Evolutionary conservation across 2,888 invertebrate species (phyloP).

Genomic region (Petrolisthes cinctipes): DNA sequence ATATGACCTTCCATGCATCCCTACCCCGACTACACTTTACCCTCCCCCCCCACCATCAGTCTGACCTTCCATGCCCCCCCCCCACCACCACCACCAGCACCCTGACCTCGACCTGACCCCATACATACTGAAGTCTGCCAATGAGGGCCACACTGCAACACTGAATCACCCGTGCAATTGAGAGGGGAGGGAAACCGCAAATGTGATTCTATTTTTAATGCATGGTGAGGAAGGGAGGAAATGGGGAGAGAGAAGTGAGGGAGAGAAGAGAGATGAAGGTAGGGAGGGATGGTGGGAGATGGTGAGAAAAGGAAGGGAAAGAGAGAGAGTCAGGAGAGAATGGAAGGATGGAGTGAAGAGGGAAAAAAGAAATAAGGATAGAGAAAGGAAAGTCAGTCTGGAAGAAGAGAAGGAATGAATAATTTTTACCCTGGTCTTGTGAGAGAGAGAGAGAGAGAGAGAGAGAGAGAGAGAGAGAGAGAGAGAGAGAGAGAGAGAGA

Average conservation of each 20-base stretch:
- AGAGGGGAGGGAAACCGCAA: slow-evolving; percentile 9
- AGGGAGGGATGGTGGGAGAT: neutral
- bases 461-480: neutral
- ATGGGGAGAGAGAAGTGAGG: neutral
- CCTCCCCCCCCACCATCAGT: neutral
- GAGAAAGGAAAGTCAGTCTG: neutral
- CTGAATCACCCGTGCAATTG: neutral
- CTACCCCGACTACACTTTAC: neutral
- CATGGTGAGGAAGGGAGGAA: slow-evolving; percentile 12
- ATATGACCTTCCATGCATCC: neutral
- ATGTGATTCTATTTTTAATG: neutral
- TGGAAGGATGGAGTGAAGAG: neutral
- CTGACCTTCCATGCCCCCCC: neutral
- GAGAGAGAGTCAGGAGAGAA: neutral
- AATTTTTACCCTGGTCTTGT: neutral
- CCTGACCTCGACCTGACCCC: neutral
- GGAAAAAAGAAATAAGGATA: neutral
- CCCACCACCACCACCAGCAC: neutral
- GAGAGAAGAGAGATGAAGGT: neutral
- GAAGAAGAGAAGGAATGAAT: neutral
- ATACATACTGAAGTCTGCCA: neutral
- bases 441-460: neutral
- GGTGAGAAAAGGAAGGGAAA: too few relatives aligned
- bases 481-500: slow-evolving; percentile 30
- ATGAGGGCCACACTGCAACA: neutral